Evolutionary conservation across 1,140 invertebrate genomes (phyloP), one percentile per base, ranked within the genome.

Genomic region (Micrasema minimum): DNA sequence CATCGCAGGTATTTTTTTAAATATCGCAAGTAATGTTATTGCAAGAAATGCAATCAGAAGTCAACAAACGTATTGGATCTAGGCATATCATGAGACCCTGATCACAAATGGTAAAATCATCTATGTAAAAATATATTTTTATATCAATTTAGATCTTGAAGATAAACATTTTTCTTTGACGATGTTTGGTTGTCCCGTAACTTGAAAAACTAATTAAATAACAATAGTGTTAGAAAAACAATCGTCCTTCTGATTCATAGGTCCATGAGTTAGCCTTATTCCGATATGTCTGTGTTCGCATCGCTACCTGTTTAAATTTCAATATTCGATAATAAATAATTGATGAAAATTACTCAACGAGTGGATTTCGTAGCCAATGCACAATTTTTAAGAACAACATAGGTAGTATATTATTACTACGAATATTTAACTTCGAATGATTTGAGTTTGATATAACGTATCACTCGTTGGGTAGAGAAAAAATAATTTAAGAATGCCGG

Each of bases 201-300:
- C 18, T 35, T 43, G 23, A n/a, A n/a, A n/a, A n/a, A n/a, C n/a
- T 46, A 22, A 59, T 16, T n/a, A 57, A 22, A 43, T 61, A 50
- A 62, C 22, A 31, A n/a, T 18, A 51, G 20, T 20, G 48, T 22
- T 14, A 65, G 46, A 48, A 65, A 48, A 48, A 59, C 35, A 71
- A 66, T 71, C 72, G 64, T 68, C 64, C 72, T 68, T 70, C 72
- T 74, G 72, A 70, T 43, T 71, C 72, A 64, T 43, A 75, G 72
- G 72, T 75, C 72, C 72, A 75, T 75, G 72, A 75, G 68, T 69
- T n/a, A 74, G 72, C 72, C 72, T 71, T 75, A 74, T 64, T 71
- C 69, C 72, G 69, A 71, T 62, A 71, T 71, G 66, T 68, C 16
- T 68, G 66, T 18, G 23, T 43, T 62, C 41, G 53, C 53, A 38